Conservation (phyloP, 2,888 invertebrate species). For the Callinectes sapidus region DNA sequence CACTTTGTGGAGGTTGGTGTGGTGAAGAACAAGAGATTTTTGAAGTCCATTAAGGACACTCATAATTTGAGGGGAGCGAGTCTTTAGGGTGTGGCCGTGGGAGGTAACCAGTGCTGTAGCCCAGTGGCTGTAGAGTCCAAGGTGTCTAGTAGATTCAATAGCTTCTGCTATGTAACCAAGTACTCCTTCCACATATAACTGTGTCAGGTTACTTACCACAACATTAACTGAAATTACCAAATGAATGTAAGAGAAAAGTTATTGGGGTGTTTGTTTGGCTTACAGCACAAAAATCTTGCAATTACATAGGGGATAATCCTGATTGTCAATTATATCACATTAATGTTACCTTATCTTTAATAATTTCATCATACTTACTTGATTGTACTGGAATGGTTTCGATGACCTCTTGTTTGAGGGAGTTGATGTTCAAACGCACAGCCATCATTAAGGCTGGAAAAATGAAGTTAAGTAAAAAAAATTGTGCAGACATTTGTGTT, state of each 20-base stretch:
- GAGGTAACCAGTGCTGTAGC: conserved; percentile 82
- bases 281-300: too few species aligned
- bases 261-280: too few species aligned
- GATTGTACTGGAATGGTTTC: conserved; percentile 87
- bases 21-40: conserved; percentile 86
- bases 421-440: conserved; percentile 88
- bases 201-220: conserved; percentile 83
- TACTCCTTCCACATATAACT: conserved; percentile 85
- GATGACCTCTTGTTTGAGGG: conserved; percentile 85
- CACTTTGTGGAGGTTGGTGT: conserved; percentile 89
- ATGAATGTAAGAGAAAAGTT: conserved; percentile 9
- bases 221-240: conserved; percentile 83
- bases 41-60: conserved; percentile 85
- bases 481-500: background rate
- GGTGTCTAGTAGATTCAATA: conserved; percentile 86
- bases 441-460: conserved; percentile 87
- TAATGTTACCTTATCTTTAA: too few species aligned
- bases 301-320: too few species aligned
- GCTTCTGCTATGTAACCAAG: conserved; percentile 84
- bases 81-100: conserved; percentile 79
- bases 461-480: conserved; percentile 50
- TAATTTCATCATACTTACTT: conserved; percentile 79
- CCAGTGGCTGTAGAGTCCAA: conserved; percentile 94
- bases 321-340: too few species aligned
- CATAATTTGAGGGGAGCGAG: conserved; percentile 79